Evolutionary conservation across 2,888 invertebrate species (phyloP).

Genomic region (Horisme vitalbata): DNA sequence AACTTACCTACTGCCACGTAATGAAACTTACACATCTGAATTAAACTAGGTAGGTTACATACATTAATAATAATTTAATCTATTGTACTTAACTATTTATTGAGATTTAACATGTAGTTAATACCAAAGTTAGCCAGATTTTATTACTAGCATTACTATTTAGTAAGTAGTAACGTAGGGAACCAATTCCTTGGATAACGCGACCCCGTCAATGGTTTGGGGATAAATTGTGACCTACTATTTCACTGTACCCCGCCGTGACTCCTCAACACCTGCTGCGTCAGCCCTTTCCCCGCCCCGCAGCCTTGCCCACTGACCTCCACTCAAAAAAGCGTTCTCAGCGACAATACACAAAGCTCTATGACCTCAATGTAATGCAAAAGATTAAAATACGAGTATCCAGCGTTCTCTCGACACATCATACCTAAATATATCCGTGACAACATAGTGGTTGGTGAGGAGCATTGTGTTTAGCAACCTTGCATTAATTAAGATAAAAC

Average conservation of each 20-base stretch:
- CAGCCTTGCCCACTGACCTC: conserved; percentile 48
- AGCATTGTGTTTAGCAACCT: conserved; percentile 19
- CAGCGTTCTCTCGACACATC: conserved; percentile 26
- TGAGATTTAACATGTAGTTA: too few species aligned
- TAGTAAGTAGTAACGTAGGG: too few species aligned
- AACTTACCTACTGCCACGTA: too few species aligned
- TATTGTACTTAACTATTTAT: too few species aligned
- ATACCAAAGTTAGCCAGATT: too few species aligned
- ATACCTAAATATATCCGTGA: conserved; percentile 35
- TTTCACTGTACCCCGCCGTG: conserved; percentile 1
- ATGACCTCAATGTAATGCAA: conserved; percentile 49
- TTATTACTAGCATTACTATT: too few species aligned
- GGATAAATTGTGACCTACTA: conserved; percentile 3
- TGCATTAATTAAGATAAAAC: conserved; percentile 12
- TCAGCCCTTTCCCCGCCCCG: conserved; percentile 23
- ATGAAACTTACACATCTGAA: too few species aligned
- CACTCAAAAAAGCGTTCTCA: conserved; percentile 53
- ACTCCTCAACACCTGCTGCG: conserved; percentile 23
- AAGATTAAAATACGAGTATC: conserved; percentile 17
- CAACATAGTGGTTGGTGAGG: conserved; percentile 17
- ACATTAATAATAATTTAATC: too few species aligned
- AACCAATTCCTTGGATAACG: too few species aligned
- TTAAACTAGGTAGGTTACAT: too few species aligned
- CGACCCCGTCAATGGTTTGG: background rate
- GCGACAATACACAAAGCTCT: conserved; percentile 49